These are phyloP conservation scores for Xiphophorus maculatus DNA, from an alignment of 2,113 vertebrate genomes.

Conservation along the genomic window DNA sequence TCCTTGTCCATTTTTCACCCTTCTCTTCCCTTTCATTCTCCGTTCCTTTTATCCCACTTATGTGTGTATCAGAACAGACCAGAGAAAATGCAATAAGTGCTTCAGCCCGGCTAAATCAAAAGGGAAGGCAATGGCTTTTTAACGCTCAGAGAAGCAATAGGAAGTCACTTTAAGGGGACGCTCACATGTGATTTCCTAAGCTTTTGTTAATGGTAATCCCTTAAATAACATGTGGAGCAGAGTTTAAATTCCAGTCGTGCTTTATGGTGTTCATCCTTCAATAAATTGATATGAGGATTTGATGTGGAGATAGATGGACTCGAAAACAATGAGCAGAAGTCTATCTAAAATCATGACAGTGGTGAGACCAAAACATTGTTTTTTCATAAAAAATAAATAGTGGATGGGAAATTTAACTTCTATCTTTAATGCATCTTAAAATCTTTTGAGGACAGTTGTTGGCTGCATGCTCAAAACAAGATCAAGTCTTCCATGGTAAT, in stretches of 20 bases:
- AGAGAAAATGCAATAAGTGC: slow-evolving; percentile 62
- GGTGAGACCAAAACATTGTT: not conserved
- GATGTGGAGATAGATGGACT: slow-evolving; percentile 22
- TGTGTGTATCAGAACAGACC: slow-evolving; percentile 57
- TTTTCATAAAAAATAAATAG: not conserved
- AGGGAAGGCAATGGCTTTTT: slow-evolving; percentile 32
- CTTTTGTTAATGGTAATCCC: slow-evolving; percentile 71
- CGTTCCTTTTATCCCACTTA: slow-evolving; percentile 21
- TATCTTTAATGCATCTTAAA: slow-evolving; percentile 3
- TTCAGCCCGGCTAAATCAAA: slow-evolving; percentile 53
- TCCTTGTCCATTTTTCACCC: slow-evolving; percentile 7
- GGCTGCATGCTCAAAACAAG: slow-evolving; percentile 23
- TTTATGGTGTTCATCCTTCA: slow-evolving; percentile 51
- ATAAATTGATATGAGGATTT: slow-evolving; percentile 39
- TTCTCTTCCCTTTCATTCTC: not conserved
- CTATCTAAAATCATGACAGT: slow-evolving; percentile 27
- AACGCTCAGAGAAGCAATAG: slow-evolving; percentile 61
- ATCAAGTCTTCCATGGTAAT: slow-evolving; percentile 17
- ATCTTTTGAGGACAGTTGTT: slow-evolving; percentile 12
- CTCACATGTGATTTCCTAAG: slow-evolving; percentile 64
- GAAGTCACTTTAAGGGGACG: slow-evolving; percentile 69
- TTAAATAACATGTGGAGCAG: slow-evolving; percentile 55
- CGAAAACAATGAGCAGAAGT: slow-evolving; percentile 24
- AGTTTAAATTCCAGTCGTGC: slow-evolving; percentile 60
- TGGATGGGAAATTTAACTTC: slow-evolving; percentile 2